Evolutionary conservation across 2,888 invertebrate genomes (phyloP).

Genomic region (Poecilus cupreus): DNA sequence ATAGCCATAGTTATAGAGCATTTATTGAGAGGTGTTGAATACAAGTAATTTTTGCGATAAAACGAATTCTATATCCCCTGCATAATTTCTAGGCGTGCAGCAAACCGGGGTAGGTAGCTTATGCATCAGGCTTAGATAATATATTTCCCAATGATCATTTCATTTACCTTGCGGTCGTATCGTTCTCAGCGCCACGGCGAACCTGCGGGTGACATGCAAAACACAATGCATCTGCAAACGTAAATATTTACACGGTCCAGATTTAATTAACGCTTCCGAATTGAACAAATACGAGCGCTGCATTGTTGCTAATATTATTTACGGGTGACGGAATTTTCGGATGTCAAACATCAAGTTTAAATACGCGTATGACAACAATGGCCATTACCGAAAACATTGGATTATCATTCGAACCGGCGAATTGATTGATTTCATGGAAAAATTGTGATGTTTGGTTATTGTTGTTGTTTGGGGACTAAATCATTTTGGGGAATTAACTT

Average conservation of each 20-base stretch:
- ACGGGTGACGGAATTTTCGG: conserved; percentile 46
- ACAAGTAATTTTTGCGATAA: too few species aligned
- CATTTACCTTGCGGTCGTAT: too few species aligned
- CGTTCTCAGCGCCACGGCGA: background rate
- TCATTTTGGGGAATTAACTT: background rate
- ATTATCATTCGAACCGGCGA: background rate
- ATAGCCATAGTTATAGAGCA: too few species aligned
- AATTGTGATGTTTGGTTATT: background rate
- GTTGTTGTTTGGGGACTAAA: background rate
- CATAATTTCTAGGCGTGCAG: too few species aligned
- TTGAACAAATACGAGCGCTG: conserved; percentile 36
- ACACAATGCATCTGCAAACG: conserved; percentile 40
- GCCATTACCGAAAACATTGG: background rate
- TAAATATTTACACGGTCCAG: conserved; percentile 40
- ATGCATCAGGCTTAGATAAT: too few species aligned
- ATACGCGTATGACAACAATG: conserved; percentile 26
- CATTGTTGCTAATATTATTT: conserved; percentile 45
- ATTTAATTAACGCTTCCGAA: conserved; percentile 50
- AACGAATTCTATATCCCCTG: too few species aligned
- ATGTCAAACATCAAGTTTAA: conserved; percentile 44
- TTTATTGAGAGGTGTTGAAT: too few species aligned
- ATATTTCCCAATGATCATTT: too few species aligned
- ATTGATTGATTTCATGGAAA: conserved; percentile 8
- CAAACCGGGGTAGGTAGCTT: too few species aligned
- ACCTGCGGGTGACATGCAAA: background rate